Evolutionary conservation across 2,113 vertebrate genomes (phyloP).

Genomic region (Parus major): DNA sequence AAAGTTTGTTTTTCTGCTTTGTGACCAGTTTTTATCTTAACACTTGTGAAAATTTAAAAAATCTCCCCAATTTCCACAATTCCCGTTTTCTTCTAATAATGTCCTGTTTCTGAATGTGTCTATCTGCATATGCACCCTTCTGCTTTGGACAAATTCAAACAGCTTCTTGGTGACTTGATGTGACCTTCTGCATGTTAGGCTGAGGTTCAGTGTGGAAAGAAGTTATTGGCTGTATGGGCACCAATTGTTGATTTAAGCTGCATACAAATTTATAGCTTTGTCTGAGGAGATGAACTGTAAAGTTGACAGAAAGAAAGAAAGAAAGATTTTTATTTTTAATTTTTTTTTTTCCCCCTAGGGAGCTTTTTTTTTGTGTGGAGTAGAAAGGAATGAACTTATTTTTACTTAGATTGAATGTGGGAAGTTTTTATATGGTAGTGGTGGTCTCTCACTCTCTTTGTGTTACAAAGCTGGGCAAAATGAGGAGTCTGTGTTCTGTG

Average conservation of each 20-base stretch:
- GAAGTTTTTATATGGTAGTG: background rate
- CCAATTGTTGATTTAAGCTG: background rate
- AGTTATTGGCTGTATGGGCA: fast-evolving
- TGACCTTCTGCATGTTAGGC: background rate
- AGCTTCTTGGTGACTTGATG: background rate
- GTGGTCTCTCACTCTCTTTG: background rate
- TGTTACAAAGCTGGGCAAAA: background rate
- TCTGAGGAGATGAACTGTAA: background rate
- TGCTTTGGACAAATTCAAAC: background rate
- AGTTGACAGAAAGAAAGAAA: background rate
- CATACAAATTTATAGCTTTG: background rate
- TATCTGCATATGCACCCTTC: background rate
- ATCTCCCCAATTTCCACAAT: background rate
- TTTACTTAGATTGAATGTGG: background rate
- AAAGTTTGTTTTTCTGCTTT: background rate
- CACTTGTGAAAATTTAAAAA: background rate
- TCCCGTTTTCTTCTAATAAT: background rate
- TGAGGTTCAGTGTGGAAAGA: background rate
- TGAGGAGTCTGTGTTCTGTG: background rate
- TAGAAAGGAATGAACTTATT: background rate
- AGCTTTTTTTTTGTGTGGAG: background rate
- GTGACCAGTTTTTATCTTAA: background rate
- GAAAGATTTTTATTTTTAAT: background rate
- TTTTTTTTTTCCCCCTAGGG: background rate
- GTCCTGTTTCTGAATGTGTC: background rate